phyloP scores from a whole-genome alignment of 2,797 vertebrate species.

The Phyllotis vaccarum region DNA sequence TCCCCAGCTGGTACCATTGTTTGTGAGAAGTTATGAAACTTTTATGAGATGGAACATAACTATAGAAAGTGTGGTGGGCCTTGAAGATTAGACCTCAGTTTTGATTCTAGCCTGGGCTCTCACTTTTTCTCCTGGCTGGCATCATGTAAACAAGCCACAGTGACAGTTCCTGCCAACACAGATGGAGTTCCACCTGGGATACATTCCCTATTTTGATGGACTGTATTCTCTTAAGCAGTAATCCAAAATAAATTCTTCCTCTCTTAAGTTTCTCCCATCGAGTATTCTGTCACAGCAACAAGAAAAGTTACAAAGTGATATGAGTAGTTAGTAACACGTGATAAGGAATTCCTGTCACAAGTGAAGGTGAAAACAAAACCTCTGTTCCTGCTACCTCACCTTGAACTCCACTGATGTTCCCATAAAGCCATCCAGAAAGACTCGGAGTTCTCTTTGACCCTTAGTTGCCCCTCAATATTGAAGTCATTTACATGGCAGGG shows the following conservation, averaged over 20 bases:
- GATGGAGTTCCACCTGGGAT: neutral
- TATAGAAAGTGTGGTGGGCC: neutral
- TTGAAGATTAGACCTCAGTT: neutral
- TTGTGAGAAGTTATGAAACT: neutral
- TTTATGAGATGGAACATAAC: neutral
- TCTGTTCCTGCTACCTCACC: neutral
- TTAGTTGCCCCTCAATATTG: neutral
- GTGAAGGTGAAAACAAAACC: slow-evolving; percentile 47
- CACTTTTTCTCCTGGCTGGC: too few relatives aligned
- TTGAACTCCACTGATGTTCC: neutral
- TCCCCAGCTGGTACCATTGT: neutral
- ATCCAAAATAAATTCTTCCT: neutral
- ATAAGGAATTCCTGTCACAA: slow-evolving; percentile 1
- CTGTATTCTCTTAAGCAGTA: neutral
- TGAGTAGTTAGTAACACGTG: neutral
- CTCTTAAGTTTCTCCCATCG: neutral
- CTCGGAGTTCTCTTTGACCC: neutral
- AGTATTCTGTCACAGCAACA: neutral
- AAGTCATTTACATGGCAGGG: neutral
- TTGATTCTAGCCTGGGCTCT: neutral
- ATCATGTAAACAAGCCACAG: neutral
- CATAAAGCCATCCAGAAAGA: neutral
- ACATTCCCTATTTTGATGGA: neutral
- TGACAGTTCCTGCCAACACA: neutral
- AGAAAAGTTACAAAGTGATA: neutral